Evolutionary conservation across 2,113 vertebrate genomes (phyloP), one percentile per base, ranked within the genome.

Genomic region (Sula dactylatra): DNA sequence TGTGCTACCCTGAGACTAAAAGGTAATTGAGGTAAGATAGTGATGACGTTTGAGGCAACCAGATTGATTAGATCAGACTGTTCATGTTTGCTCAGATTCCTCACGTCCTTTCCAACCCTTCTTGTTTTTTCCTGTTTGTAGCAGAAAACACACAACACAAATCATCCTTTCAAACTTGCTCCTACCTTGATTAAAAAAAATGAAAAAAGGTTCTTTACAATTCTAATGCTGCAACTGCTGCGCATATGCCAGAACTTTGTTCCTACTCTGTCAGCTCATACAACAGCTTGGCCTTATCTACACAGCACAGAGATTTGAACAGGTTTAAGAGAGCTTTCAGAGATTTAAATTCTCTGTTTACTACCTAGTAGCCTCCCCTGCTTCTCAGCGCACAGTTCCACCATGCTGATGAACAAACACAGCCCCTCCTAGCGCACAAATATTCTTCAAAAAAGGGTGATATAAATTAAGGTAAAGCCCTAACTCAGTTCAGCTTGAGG

Each of bases 321-420:
- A 94, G 91, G 95, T 96, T 96, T 92, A 79, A 66, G 84, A 91
- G 91, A 95, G 96, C 92, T 93, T 97, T 90, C 81, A 79, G 90
- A 95, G 94, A 97, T 96, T 94, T 40, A 95, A 94, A 97, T 96
- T 94, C 62, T 81, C 79, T 94, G 72, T 96, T 95, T 92, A 86
- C 69, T 70, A 78, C 82, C 92, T 34, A 50, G 70, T 34, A 69
- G 54, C 54, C 36, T 69, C 20, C 82, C 79, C 82, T 67, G 77
- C 84, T 91, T 45, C 66, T 64, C 34, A 71, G 69, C 89, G 82
- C 89, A 58, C 40, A 11, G 36, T 5, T 56, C 70, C 49, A 1
- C 70, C 20, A 1, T 0, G 58, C 74, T 54, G 72, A 49, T 24
- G 71, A 61, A 66, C 44, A 86, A 54, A 80, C 65, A 74, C 11